A percentile compares a stretch with the other conserved stretches of the same genome.
Evolutionary conservation across 2,113 vertebrate genomes (phyloP).

Genomic region (Trogon surrucura): DNA sequence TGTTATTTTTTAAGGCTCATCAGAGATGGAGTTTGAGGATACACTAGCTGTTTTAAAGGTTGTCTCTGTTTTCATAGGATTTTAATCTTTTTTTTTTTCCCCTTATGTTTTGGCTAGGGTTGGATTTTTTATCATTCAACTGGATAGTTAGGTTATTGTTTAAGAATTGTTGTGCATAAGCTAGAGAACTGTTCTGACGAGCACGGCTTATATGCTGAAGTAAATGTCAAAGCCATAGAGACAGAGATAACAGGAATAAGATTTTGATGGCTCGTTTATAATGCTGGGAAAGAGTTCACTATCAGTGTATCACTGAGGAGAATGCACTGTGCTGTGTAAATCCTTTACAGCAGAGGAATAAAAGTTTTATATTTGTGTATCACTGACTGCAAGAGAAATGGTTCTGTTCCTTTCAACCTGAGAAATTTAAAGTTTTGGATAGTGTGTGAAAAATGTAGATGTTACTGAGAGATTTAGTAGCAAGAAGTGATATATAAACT

Average conservation of each 20-base stretch:
- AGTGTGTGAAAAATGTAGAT: conserved; percentile 5
- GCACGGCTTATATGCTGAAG: not conserved
- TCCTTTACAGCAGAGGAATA: not conserved
- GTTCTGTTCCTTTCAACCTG: not conserved
- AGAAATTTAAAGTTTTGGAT: conserved; percentile 40
- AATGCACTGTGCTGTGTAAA: not conserved
- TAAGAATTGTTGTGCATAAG: not conserved
- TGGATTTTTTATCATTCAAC: not conserved
- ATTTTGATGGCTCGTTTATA: conserved; percentile 33
- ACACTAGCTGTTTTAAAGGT: not conserved
- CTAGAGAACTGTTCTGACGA: not conserved
- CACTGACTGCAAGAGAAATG: conserved; percentile 20
- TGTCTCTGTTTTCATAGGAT: not conserved
- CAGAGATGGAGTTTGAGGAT: not conserved
- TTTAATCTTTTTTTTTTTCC: not conserved
- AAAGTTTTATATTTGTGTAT: not conserved
- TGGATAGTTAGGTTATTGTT: not conserved
- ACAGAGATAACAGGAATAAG: conserved; percentile 24
- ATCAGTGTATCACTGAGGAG: not conserved
- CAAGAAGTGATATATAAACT: conserved; percentile 44
- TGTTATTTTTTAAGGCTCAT: not conserved
- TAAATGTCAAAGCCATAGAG: conserved; percentile 49
- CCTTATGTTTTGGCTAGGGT: not conserved
- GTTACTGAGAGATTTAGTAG: conserved; percentile 44
- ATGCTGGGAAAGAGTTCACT: not conserved